A percentile compares a stretch with the other conserved stretches of the same genome.
Conservation (phyloP, 2,888 invertebrate genomes). For the Conops quadrifasciatus region DNA sequence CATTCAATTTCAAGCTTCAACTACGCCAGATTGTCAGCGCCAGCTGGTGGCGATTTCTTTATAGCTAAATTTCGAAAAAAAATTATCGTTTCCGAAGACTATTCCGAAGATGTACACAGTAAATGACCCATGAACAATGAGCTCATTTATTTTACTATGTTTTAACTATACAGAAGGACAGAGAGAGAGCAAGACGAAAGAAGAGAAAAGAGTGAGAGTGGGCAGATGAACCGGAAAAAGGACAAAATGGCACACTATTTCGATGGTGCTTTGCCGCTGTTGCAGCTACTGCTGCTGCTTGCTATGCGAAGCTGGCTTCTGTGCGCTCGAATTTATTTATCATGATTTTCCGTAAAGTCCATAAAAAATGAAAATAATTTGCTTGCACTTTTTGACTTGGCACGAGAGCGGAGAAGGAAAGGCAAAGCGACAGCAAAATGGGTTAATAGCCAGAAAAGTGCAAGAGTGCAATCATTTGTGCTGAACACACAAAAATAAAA, state of each 20-base stretch:
- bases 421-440: background rate
- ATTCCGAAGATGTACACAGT: constrained; percentile 23
- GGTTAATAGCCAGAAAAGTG: background rate
- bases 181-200: background rate
- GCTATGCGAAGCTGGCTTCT: constrained; percentile 10
- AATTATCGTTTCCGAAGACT: background rate
- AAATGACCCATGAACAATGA: constrained; percentile 37
- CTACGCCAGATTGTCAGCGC: constrained; percentile 16
- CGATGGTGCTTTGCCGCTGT: background rate
- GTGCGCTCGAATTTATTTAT: constrained; percentile 29
- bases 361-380: constrained; percentile 16
- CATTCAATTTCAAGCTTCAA: too few relatives aligned
- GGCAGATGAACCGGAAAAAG: background rate
- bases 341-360: constrained; percentile 31
- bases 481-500: too few relatives aligned
- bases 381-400: background rate
- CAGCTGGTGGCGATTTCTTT: constrained; percentile 25
- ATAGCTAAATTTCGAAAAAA: background rate
- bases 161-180: constrained; percentile 1
- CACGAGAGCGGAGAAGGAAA: background rate
- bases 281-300: constrained; percentile 2
- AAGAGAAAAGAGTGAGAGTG: background rate
- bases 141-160: constrained; percentile 30
- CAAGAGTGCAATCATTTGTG: background rate
- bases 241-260: background rate